Conservation (phyloP, 2,113 vertebrate genomes). For the Pipa parva region DNA sequence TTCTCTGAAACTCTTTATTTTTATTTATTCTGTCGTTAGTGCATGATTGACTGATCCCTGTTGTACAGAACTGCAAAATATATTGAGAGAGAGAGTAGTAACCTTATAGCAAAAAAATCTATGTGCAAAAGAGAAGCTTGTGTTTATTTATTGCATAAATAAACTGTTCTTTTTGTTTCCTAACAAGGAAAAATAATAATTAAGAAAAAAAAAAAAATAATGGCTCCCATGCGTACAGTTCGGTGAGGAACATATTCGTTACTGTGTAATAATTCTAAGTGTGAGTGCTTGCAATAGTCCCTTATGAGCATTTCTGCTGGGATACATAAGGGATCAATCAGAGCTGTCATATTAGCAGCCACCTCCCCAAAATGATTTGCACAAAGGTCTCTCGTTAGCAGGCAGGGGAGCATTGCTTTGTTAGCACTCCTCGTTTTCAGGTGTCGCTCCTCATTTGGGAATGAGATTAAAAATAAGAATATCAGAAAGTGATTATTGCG, state of each 20-base stretch:
- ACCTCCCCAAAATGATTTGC: slow-evolving; percentile 1
- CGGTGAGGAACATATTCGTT: slow-evolving; percentile 21
- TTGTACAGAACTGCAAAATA: too few relatives aligned
- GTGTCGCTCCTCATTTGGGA: slow-evolving; percentile 40
- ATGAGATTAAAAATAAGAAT: slow-evolving; percentile 42
- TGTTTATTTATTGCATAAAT: too few relatives aligned
- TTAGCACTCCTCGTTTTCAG: slow-evolving; percentile 32
- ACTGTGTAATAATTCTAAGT: slow-evolving; percentile 26
- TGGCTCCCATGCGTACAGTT: slow-evolving; percentile 5
- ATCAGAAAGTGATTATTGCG: slow-evolving; percentile 65
- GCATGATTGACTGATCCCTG: too few relatives aligned
- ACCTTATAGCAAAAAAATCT: too few relatives aligned
- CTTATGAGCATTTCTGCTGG: slow-evolving; percentile 10
- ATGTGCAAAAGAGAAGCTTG: too few relatives aligned
- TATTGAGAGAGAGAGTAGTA: too few relatives aligned
- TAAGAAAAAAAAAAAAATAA: too few relatives aligned
- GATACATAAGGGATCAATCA: neutral
- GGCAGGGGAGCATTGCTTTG: slow-evolving; percentile 33
- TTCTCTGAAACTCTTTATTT: too few relatives aligned
- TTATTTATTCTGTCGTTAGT: too few relatives aligned
- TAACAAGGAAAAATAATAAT: too few relatives aligned
- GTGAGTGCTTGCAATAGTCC: slow-evolving; percentile 19
- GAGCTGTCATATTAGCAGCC: slow-evolving; percentile 4
- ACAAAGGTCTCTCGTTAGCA: slow-evolving; percentile 37
- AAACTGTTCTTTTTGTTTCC: too few relatives aligned